phyloP scores from a whole-genome alignment of 2,113 vertebrate species.

The Pelusios castaneus region DNA sequence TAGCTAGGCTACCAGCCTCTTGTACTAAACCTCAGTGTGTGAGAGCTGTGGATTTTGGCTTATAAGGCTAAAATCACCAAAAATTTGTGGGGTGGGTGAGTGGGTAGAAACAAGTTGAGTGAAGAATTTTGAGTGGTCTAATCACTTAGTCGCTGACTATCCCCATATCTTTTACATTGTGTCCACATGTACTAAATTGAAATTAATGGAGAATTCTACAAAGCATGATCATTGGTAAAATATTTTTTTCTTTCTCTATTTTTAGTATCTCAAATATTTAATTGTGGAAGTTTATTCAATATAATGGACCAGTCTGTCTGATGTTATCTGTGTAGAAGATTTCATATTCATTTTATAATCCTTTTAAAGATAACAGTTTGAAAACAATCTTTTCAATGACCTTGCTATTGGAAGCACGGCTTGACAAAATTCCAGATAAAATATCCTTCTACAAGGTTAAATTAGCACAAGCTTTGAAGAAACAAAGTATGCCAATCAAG shows the following conservation, averaged over 20 bases:
- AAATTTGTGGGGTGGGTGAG: neutral
- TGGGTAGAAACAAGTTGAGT: too few species aligned
- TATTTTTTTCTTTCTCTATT: neutral
- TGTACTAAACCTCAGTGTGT: neutral
- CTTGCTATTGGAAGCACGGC: neutral
- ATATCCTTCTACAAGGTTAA: neutral
- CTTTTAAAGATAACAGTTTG: neutral
- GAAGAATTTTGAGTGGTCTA: slow-evolving; percentile 15
- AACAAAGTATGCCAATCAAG: neutral
- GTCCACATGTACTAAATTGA: neutral
- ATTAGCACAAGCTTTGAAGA: neutral
- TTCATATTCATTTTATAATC: neutral
- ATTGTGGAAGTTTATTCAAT: neutral
- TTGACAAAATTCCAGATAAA: neutral
- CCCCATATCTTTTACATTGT: neutral
- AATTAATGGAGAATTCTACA: neutral
- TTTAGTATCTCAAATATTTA: neutral
- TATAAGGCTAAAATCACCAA: neutral
- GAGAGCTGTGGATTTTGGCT: neutral
- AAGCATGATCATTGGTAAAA: rapidly evolving
- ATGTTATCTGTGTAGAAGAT: rapidly evolving
- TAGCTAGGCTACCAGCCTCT: neutral
- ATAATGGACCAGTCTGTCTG: neutral
- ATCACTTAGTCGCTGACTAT: slow-evolving; percentile 6
- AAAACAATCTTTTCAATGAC: neutral